These are phyloP conservation scores for Erythrocercus mccallii DNA, from an alignment of 2,113 vertebrate genomes.

Conservation along the genomic window DNA sequence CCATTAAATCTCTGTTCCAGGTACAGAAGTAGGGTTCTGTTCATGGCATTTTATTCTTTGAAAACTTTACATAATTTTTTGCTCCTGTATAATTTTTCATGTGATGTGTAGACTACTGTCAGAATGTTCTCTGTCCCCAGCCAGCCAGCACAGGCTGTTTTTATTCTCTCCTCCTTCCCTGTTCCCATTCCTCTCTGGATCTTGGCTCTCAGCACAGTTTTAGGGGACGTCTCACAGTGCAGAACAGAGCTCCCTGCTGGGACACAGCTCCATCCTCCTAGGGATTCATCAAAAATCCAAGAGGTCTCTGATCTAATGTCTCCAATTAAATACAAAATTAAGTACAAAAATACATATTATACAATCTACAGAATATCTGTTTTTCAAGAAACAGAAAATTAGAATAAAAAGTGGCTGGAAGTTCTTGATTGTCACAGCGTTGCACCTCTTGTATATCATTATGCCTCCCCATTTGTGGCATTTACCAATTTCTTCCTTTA, in stretches of 20 bases:
- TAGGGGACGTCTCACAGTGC: neutral
- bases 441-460: too few relatives aligned
- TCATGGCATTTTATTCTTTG: neutral
- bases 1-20: neutral
- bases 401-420: fast-evolving
- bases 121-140: neutral
- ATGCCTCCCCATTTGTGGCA: neutral
- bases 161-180: neutral
- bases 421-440: neutral
- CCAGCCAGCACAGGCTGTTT: neutral
- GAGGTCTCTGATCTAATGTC: fast-evolving
- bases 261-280: neutral
- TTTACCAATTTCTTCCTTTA: neutral
- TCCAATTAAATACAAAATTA: too few relatives aligned
- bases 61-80: neutral
- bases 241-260: slow-evolving; percentile 2
- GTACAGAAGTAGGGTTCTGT: neutral
- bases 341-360: fast-evolving
- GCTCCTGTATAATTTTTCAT: neutral
- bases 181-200: neutral
- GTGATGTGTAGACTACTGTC: neutral
- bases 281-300: neutral
- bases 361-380: fast-evolving
- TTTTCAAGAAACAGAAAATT: neutral
- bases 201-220: neutral